phyloP scores from a whole-genome alignment of 2,797 vertebrate genomes.

The Anomalospiza imberbis region DNA sequence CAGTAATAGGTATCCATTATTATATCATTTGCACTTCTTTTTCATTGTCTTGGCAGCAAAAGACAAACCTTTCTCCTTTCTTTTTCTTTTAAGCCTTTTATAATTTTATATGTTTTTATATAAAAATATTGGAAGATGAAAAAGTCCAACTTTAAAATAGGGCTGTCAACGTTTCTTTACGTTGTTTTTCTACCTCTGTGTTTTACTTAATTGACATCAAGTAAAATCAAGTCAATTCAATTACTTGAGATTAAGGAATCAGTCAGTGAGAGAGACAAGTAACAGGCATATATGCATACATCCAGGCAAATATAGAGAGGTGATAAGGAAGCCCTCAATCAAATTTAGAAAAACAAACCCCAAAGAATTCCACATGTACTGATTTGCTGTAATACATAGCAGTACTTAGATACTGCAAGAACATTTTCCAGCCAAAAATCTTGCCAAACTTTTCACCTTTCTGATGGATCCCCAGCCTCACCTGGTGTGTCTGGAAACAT shows the following conservation, averaged over 20 bases:
- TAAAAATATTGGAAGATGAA: background rate
- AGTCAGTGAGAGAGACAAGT: background rate
- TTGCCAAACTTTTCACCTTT: background rate
- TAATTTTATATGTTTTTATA: background rate
- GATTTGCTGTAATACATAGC: background rate
- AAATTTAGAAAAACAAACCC: background rate
- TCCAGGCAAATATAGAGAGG: background rate
- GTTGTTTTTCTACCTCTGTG: background rate
- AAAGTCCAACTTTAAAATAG: background rate
- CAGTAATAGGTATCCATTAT: background rate
- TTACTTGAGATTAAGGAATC: background rate
- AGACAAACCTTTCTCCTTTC: background rate
- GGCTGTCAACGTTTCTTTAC: background rate
- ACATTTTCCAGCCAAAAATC: background rate
- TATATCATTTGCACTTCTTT: background rate
- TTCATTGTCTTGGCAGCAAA: conserved; percentile 19
- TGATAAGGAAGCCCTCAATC: background rate
- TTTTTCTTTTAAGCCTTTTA: background rate
- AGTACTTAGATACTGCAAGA: background rate
- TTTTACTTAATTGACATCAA: background rate
- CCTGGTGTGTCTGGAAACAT: rapidly evolving
- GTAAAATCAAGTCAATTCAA: background rate
- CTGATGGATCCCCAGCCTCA: background rate
- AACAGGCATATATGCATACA: background rate
- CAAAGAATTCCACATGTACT: background rate